Base-by-base conservation (phyloP, 2,113 vertebrate genomes). In the Meleagris gallopavo region DNA sequence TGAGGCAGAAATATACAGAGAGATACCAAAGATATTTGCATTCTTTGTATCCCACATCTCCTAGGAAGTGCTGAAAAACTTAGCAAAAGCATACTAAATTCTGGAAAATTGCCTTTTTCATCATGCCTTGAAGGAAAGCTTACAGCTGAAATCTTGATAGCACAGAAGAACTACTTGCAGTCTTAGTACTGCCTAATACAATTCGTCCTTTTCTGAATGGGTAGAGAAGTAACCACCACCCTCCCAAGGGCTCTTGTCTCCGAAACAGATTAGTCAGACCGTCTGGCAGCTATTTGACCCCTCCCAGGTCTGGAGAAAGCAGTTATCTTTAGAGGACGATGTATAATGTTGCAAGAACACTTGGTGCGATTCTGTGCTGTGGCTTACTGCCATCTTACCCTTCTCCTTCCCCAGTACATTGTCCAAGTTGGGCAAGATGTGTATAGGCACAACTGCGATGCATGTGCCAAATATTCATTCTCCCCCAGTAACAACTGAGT, bases 361-460 rank as follows among this genome's bases (percentile, higher is more conserved):
- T 11, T 0, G 0, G 2, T 12, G 13, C 22, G n/a, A 62, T 50
- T 62, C 36, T 34, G 25, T 69, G 36, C 3, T 29, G 21, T 27
- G 29, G 11, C 19, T 86, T 15, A 54, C 21, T 30, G 54, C 11
- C 22, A 34, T 36, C 10, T 15, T 30, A 6, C 17, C 13, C n/a
- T 55, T 45, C 27, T 55, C 15, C 60, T 25, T 52, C 24, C 11
- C 6, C 3, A 79, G 50, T 45, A n/a, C 27, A 29, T 67, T 78
- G 11, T 50, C 4, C 6, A 2, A 8, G 58, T 7, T 2, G 5
- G 15, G 15, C n/a, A 82, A 78, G 52, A 75, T 11, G 9, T 2
- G 2, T 16, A 61, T 41, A 69, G 20, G 18, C 20, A 61, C 22
- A 72, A 27, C 0, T 45, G 22, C 8, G 3, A 4, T 74, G 8